A percentile compares a stretch with the other conserved stretches of the same genome.
phyloP scores from a whole-genome alignment of 2,888 invertebrate species.

The Portevinia maculata region DNA sequence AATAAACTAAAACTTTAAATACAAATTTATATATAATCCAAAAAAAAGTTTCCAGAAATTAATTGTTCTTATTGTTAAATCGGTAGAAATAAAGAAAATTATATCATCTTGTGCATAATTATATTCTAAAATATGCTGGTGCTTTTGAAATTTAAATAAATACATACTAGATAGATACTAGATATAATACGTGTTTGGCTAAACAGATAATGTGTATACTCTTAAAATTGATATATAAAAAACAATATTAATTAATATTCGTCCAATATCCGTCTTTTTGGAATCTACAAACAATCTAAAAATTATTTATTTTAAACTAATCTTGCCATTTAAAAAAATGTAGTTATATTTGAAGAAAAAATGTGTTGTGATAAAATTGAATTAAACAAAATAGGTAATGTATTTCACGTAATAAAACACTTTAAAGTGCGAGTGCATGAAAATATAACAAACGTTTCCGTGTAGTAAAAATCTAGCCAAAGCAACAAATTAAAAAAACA shows the following conservation, averaged over 20 bases:
- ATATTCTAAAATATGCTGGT: conserved; percentile 15
- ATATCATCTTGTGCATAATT: conserved; percentile 24
- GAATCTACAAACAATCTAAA: conserved; percentile 11
- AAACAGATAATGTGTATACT: conserved; percentile 1
- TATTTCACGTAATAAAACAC: conserved; percentile 8
- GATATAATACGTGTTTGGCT: conserved; percentile 17
- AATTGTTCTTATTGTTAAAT: conserved; percentile 21
- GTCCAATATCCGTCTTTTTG: conserved; percentile 50
- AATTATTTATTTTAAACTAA: conserved; percentile 19
- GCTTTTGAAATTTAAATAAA: conserved; percentile 18
- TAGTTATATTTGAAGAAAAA: conserved; percentile 22
- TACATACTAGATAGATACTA: no score
- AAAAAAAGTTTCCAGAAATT: conserved; percentile 12
- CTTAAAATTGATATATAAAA: conserved; percentile 21
- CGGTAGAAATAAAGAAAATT: conserved; percentile 22
- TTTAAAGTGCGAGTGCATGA: conserved; percentile 9
- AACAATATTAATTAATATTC: conserved; percentile 32
- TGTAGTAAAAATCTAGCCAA: conserved; percentile 41
- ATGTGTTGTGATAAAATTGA: conserved; percentile 53
- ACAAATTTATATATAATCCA: neutral
- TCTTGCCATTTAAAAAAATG: conserved; percentile 36
- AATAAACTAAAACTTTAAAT: neutral
- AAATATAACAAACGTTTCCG: conserved; percentile 20
- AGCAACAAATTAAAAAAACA: conserved; percentile 30
- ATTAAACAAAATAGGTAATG: conserved; percentile 4